Evolutionary conservation across 2,797 vertebrate genomes (phyloP), one percentile per base, ranked within the genome.

Genomic region (Lepus townsendii): DNA sequence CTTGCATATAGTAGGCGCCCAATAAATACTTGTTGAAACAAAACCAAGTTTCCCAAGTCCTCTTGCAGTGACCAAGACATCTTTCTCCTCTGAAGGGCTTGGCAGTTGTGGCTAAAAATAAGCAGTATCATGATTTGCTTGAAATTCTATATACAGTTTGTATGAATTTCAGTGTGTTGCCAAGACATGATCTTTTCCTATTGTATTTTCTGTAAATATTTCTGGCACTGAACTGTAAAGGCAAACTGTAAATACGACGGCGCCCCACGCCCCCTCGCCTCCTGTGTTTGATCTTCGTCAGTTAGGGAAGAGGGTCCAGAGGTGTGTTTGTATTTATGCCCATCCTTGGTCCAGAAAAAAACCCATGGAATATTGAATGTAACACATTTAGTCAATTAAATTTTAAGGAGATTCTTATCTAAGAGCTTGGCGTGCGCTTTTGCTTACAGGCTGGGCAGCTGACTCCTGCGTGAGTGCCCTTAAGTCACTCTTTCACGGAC

Each of bases 301-400:
- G 98, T 97, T 98, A 97, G 98, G 98, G 98, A 98, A 98, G 98
- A 98, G 98, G 98, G 98, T 98, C 98, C 98, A 98, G 98, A 98
- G 98, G 97, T 97, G 98, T 98, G 98, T 99, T 98, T 98, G 98
- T 99, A 98, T 99, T 99, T 99, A 99, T 99, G 99, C 98, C 97
- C 97, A 98, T 98, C 98, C 97, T 98, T 98, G 99, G 98, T 99
- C 98, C 97, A 98, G 98, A 98, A 99, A 98, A 98, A 99, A 98
- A 47, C 42, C 98, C 98, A 98, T 98, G 98, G 98, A 98, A 98
- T 99, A 98, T 97, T 99, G 99, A 99, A 99, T 99, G 99, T 99
- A 99, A 99, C 98, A 99, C 98, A 98, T 98, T 98, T 99, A 99
- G 99, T 98, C 98, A 98, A 99, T 99, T 99, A 99, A 99, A 99